Conservation (phyloP, 2,797 vertebrate species). For the Coracias cyanogaster region DNA sequence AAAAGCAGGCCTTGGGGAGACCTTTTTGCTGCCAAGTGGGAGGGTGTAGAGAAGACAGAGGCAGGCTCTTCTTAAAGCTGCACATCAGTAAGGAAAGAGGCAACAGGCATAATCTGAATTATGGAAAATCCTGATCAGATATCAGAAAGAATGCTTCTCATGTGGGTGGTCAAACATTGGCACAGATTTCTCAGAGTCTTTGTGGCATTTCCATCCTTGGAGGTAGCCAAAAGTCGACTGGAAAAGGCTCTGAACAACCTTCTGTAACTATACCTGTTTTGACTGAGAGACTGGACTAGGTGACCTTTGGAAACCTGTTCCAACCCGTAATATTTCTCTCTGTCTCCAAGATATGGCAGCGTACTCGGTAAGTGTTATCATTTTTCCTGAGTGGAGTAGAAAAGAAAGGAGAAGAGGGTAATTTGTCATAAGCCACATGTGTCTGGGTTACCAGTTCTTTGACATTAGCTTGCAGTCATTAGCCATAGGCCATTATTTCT, state of each 20-base stretch:
- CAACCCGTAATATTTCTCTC: background rate
- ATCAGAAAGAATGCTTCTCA: background rate
- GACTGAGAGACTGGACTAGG: background rate
- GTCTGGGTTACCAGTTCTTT: conserved; percentile 22
- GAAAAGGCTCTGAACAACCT: background rate
- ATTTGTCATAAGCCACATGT: background rate
- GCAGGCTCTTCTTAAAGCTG: background rate
- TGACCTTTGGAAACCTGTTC: background rate
- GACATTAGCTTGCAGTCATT: conserved; percentile 53
- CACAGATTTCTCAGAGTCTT: background rate
- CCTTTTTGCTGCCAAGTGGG: background rate
- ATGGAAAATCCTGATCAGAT: background rate
- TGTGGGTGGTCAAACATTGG: background rate
- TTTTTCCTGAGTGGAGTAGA: background rate
- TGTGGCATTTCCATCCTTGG: background rate
- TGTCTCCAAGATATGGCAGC: background rate
- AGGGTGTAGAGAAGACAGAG: background rate
- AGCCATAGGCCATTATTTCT: conserved; percentile 55
- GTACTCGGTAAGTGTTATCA: rapidly evolving
- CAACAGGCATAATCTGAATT: background rate
- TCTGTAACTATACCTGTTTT: background rate
- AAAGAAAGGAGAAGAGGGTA: background rate
- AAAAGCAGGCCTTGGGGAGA: background rate
- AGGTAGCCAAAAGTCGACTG: background rate
- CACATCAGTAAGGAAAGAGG: background rate